phyloP scores from a whole-genome alignment of 2,797 vertebrate genomes.

The Chloroceryle inda region DNA sequence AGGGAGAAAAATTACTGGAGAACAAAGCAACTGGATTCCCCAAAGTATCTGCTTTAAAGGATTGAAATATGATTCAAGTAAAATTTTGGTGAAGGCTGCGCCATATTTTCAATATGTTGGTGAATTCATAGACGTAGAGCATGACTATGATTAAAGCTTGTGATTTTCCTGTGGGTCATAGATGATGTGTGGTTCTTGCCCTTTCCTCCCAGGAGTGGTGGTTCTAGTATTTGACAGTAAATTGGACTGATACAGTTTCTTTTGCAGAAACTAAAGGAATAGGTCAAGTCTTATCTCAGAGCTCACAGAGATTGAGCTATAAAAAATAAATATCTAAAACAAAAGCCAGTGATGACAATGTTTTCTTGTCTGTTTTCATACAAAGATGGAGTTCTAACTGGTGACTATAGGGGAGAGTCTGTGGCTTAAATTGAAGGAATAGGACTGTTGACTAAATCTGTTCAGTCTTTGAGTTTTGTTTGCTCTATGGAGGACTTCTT shows the following conservation, averaged over 20 bases:
- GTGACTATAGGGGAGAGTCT: not conserved
- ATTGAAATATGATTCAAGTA: not conserved
- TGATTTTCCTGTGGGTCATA: constrained; percentile 5
- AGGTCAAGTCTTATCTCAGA: not conserved
- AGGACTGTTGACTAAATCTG: not conserved
- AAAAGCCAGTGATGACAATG: not conserved
- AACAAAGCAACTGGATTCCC: not conserved
- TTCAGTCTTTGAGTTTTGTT: not conserved
- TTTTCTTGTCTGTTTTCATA: constrained; percentile 20
- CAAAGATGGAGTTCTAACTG: not conserved
- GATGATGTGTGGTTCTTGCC: not conserved
- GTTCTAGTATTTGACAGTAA: not conserved
- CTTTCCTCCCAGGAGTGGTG: not conserved
- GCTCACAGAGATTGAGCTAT: not conserved
- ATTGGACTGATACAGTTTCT: not conserved
- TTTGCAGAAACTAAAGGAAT: not conserved
- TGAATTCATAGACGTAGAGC: not conserved
- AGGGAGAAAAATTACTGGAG: not conserved
- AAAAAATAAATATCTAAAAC: not conserved
- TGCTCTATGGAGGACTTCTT: not conserved
- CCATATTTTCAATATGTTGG: not conserved
- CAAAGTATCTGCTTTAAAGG: not conserved
- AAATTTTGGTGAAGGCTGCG: not conserved
- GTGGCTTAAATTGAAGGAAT: constrained; percentile 9
- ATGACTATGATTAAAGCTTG: not conserved